Evolutionary conservation across 2,113 vertebrate genomes (phyloP).

Genomic region (Phalacrocorax carbo): DNA sequence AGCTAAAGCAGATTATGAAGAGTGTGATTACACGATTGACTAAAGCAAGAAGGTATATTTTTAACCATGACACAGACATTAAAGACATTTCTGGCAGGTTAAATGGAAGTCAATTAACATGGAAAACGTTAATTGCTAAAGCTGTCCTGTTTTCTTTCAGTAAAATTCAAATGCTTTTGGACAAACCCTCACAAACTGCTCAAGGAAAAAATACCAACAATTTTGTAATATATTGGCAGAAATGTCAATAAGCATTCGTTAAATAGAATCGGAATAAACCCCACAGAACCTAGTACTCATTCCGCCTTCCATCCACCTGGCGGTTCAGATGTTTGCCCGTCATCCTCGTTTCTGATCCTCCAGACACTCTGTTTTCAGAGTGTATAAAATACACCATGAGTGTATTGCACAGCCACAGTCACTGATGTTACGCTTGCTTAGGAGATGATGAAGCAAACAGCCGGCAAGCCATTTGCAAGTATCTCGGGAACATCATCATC

Average conservation of each 20-base stretch:
- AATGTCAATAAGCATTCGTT: not conserved
- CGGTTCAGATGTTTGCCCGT: not conserved
- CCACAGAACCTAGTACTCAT: not conserved
- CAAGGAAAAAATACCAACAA: not conserved
- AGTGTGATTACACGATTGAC: constrained; percentile 24
- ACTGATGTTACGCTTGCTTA: not conserved
- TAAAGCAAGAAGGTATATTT: constrained; percentile 55
- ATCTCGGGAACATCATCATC: not conserved
- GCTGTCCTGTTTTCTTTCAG: constrained; percentile 48
- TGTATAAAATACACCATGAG: no score
- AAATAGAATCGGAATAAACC: not conserved
- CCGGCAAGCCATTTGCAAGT: no score
- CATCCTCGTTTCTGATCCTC: not conserved
- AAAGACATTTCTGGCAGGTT: constrained; percentile 57
- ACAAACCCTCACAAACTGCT: not conserved
- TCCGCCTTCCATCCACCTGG: not conserved
- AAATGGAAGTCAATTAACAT: constrained; percentile 71
- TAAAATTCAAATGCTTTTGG: constrained; percentile 57
- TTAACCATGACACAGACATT: constrained; percentile 46
- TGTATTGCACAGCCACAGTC: rapidly evolving
- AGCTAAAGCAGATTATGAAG: constrained; percentile 54
- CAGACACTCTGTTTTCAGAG: not conserved
- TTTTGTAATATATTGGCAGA: constrained; percentile 5
- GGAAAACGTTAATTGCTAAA: constrained; percentile 67
- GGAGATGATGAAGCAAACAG: no score